A percentile compares a stretch with the other conserved stretches of the same genome.
Evolutionary conservation across 2,888 invertebrate genomes (phyloP).

Genomic region (Spodoptera picta): DNA sequence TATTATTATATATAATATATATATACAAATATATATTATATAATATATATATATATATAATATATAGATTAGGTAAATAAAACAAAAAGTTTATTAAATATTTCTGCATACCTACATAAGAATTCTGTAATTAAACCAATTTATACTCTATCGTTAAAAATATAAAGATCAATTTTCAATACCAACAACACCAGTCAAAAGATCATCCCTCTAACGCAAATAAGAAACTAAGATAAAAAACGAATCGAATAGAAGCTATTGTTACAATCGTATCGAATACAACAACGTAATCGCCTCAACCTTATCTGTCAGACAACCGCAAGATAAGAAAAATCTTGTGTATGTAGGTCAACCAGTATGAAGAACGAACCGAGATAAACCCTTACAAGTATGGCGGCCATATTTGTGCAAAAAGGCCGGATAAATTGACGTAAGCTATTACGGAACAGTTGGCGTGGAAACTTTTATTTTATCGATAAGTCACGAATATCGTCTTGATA

Average conservation of each 20-base stretch:
- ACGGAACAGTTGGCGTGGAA: too few relatives aligned
- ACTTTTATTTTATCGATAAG: too few relatives aligned
- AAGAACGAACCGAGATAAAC: conserved; percentile 41
- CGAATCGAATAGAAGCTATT: conserved; percentile 21
- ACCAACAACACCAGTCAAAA: not conserved
- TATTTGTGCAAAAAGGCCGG: too few relatives aligned
- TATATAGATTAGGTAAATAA: too few relatives aligned
- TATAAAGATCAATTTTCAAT: not conserved
- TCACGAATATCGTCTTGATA: not conserved
- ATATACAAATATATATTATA: too few relatives aligned
- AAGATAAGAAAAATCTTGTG: conserved; percentile 51
- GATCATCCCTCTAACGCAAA: not conserved
- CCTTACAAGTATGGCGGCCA: conserved; percentile 1
- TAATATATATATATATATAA: too few relatives aligned
- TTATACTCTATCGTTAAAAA: not conserved
- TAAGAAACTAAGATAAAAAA: conserved; percentile 12
- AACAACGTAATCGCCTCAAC: conserved; percentile 38
- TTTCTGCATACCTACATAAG: not conserved
- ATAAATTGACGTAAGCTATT: too few relatives aligned
- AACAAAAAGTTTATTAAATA: too few relatives aligned
- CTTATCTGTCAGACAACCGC: conserved; percentile 43
- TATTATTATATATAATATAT: too few relatives aligned
- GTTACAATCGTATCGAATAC: conserved; percentile 28
- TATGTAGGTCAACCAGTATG: conserved; percentile 57
- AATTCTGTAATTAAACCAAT: not conserved